phyloP scores from a whole-genome alignment of 2,113 vertebrate genomes.

The Megatriorchis doriae region DNA sequence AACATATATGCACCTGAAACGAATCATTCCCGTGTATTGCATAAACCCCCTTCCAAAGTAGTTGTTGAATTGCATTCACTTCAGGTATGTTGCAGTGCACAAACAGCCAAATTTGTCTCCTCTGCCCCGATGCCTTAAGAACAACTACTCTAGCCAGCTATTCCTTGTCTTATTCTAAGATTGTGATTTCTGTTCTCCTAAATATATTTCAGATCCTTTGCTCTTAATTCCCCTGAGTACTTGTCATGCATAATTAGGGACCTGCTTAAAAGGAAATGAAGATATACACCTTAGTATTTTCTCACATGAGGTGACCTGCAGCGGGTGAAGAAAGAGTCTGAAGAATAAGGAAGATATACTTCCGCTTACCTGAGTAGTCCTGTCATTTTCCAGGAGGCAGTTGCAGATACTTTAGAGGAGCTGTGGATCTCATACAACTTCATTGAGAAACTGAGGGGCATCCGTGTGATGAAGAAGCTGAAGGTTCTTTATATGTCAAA shows the following conservation, averaged over 20 bases:
- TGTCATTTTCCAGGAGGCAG: conserved; percentile 82
- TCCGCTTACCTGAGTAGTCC: conserved; percentile 15
- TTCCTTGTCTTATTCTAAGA: not conserved
- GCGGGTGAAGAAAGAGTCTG: not conserved
- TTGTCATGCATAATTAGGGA: not conserved
- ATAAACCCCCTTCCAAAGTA: not conserved
- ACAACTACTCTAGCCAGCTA: not conserved
- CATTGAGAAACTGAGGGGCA: conserved; percentile 94
- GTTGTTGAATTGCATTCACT: not conserved
- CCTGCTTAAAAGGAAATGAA: not conserved
- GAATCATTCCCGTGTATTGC: not conserved
- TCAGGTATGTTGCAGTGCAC: not conserved
- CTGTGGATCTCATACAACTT: conserved; percentile 97
- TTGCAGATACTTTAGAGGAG: conserved; percentile 90
- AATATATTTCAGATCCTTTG: not conserved
- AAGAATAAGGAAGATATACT: not conserved
- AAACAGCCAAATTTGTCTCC: not conserved
- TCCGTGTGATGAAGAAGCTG: conserved; percentile 90
- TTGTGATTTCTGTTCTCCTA: not conserved
- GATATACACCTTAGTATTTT: not conserved
- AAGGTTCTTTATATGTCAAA: conserved; percentile 96
- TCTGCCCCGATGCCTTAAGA: not conserved
- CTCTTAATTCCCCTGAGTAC: not conserved
- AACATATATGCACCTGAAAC: not conserved
- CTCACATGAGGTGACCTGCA: not conserved